These are phyloP conservation scores for Tachuris rubrigastra DNA, from an alignment of 2,113 vertebrate genomes.

Conservation along the genomic window DNA sequence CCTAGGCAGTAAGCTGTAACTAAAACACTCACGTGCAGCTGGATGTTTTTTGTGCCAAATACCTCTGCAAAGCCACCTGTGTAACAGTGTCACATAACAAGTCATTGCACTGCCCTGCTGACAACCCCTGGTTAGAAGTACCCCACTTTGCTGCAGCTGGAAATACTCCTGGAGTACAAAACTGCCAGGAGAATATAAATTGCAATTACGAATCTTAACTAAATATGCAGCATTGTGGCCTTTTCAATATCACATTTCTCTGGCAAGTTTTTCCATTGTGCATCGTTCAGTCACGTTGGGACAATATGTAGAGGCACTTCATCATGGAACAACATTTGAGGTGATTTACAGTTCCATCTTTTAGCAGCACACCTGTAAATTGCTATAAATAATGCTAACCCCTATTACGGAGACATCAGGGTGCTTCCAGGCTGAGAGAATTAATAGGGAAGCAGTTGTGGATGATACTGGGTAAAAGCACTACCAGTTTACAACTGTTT, in stretches of 20 bases:
- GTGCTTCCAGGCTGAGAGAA: neutral
- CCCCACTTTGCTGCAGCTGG: neutral
- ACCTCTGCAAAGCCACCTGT: neutral
- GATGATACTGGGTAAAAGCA: neutral
- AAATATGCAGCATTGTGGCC: neutral
- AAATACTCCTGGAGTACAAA: neutral
- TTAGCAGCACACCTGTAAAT: slow-evolving; percentile 37
- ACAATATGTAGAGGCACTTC: slow-evolving; percentile 6
- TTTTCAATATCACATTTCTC: neutral
- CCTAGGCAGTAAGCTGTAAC: neutral
- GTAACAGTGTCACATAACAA: neutral
- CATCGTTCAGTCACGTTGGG: neutral
- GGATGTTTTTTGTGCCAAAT: neutral
- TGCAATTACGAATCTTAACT: neutral
- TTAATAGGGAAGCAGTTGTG: neutral
- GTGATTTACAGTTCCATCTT: neutral
- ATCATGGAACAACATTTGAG: neutral
- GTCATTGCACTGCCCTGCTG: neutral
- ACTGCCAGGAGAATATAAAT: neutral
- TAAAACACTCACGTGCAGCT: neutral
- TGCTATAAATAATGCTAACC: neutral
- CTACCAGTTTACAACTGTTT: neutral
- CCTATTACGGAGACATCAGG: slow-evolving; percentile 4
- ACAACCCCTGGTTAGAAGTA: neutral
- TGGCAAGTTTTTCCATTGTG: neutral